phyloP scores from a whole-genome alignment of 1,140 invertebrate species.

The Chrysopa pallens region DNA sequence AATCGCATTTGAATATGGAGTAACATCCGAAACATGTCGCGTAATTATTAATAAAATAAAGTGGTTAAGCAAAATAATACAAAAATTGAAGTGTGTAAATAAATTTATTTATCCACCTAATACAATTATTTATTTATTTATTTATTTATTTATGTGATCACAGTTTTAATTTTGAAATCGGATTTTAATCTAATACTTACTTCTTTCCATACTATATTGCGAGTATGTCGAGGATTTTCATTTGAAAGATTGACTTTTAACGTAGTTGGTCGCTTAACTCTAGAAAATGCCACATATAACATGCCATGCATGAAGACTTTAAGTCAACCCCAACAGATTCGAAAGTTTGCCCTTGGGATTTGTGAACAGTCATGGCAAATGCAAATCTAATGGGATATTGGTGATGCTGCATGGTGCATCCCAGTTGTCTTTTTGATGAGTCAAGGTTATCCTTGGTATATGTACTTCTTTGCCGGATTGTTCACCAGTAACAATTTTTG shows the following conservation, averaged over 20 bases:
- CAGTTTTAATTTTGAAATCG: too few species aligned
- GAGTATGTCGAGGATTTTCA: slow-evolving; percentile 3
- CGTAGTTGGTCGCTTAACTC: slow-evolving; percentile 5
- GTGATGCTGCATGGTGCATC: slow-evolving; percentile 4
- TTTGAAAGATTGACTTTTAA: slow-evolving; percentile 5
- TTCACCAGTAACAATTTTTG: slow-evolving; percentile 6
- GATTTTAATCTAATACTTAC: neutral
- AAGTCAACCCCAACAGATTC: slow-evolving; percentile 5
- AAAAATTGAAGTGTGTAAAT: too few species aligned
- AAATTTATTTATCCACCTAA: too few species aligned
- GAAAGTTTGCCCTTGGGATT: neutral
- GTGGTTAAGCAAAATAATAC: too few species aligned
- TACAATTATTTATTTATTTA: too few species aligned
- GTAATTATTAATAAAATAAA: too few species aligned
- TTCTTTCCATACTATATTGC: slow-evolving; percentile 1
- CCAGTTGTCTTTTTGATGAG: slow-evolving; percentile 1
- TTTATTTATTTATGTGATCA: too few species aligned
- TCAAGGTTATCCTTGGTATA: slow-evolving; percentile 3
- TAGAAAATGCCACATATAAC: slow-evolving; percentile 7
- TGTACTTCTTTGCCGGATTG: slow-evolving; percentile 6
- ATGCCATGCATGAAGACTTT: slow-evolving; percentile 6
- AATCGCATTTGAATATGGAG: too few species aligned
- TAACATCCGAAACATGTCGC: too few species aligned
- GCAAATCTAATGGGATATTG: neutral
- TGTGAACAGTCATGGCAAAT: too few species aligned